phyloP scores from a whole-genome alignment of 2,113 vertebrate species.

The Tretioscincus oriximinensis region DNA sequence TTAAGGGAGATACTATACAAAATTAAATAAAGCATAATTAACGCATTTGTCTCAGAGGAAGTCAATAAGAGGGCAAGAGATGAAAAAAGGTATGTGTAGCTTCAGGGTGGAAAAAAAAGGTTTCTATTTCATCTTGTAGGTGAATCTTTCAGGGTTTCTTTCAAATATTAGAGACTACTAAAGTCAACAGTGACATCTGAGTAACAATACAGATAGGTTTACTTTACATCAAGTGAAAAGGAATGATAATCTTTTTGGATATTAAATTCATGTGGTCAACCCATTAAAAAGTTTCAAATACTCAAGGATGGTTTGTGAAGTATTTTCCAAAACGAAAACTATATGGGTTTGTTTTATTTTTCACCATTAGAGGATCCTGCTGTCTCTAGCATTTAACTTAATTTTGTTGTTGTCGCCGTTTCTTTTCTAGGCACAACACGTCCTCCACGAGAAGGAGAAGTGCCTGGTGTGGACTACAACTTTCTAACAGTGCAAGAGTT shows the following conservation, averaged over 20 bases:
- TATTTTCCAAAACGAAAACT: neutral
- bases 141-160: neutral
- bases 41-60: neutral
- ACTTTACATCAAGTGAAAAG: neutral
- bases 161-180: neutral
- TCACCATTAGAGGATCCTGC: too few species aligned
- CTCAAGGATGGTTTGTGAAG: neutral
- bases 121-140: neutral
- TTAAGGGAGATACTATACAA: neutral
- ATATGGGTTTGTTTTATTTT: neutral
- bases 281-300: neutral
- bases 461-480: slow-evolving; percentile 94
- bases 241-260: neutral
- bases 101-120: neutral
- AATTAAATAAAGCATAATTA: neutral
- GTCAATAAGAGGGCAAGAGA: neutral
- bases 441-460: slow-evolving; percentile 91
- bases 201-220: too few species aligned
- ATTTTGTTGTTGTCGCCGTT: slow-evolving; percentile 5
- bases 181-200: neutral
- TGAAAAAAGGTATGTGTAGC: neutral
- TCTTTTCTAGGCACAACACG: slow-evolving; percentile 90
- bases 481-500: slow-evolving; percentile 96
- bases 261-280: neutral
- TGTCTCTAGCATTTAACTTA: neutral